Base-by-base conservation (phyloP, 2,888 invertebrate species). In the Agrilus cyanescens region DNA sequence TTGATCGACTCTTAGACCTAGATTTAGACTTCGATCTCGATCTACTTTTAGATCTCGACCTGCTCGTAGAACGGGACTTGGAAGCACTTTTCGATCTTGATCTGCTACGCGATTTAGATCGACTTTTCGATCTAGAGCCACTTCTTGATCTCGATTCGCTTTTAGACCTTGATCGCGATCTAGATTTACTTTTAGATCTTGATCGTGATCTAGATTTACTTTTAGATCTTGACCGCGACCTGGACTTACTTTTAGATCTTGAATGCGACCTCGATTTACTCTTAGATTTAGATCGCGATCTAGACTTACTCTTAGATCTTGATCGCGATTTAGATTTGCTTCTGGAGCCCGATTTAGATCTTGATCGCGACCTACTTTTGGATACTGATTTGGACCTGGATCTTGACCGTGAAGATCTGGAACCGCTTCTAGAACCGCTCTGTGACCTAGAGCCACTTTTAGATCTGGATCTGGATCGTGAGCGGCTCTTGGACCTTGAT, bases 401-500 rank as follows among this genome's bases (percentile, higher is more conserved):
- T 37, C 62, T 53, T 1, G 65, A 63, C 20, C 53, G 40, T 1
- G 35, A 36, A 1, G 45, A 45, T 13, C 49, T 43, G 15, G 58
- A 58, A 4, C 51, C 29, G n/a, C 53, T 54, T 40, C 50, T 54
- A 4, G 59, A 57, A 41, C 57, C 50, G 4, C n/a, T n/a, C 29
- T 29, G 41, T 2, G 45, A 45, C n/a, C 49, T 43, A 15, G 58
- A 58, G 4, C 51, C 29, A 12, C 53, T 54, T 40, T 50, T 54
- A 4, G 59, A 57, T 42, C 57, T 51, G 4, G 63, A 61, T 30
- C 56, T 51, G 3, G 63, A 60, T 32, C 56, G 51, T 2, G 67
- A 64, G 6, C 60, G 48, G 34, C 65, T 63, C 31, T 59, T 53
- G 2, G 65, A 66, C 47, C 57, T 55, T 3, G 66, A 66, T n/a